phyloP scores from a whole-genome alignment of 2,888 invertebrate genomes.

The Acholoe squamosa region DNA sequence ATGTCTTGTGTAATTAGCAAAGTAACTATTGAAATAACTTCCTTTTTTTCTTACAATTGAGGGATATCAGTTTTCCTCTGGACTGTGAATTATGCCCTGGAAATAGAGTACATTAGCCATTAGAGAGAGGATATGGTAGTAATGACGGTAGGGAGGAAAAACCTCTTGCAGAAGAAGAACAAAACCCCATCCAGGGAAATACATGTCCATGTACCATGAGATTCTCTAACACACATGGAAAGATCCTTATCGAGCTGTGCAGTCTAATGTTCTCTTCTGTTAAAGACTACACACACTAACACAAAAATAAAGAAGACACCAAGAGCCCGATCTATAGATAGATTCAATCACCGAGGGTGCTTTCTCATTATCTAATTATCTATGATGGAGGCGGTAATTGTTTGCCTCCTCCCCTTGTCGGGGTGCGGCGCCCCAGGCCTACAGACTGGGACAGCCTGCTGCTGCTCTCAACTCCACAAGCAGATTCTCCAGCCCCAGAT shows the following conservation, averaged over 20 bases:
- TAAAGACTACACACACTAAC: background rate
- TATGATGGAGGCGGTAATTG: slow-evolving; percentile 38
- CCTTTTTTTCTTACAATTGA: too few relatives aligned
- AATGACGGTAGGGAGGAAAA: too few relatives aligned
- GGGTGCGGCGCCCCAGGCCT: background rate
- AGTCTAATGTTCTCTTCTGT: background rate
- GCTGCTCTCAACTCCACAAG: background rate
- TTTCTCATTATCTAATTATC: slow-evolving; percentile 33
- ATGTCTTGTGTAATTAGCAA: too few relatives aligned
- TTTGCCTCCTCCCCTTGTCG: slow-evolving; percentile 1
- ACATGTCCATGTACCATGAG: too few relatives aligned
- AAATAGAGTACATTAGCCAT: too few relatives aligned
- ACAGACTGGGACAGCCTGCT: background rate
- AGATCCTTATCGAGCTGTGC: background rate
- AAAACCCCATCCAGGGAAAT: too few relatives aligned
- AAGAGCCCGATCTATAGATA: slow-evolving; percentile 22
- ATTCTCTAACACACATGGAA: too few relatives aligned
- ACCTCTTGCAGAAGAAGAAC: too few relatives aligned
- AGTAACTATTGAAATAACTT: too few relatives aligned
- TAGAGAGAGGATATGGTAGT: too few relatives aligned
- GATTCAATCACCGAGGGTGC: slow-evolving; percentile 21
- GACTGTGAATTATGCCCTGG: too few relatives aligned
- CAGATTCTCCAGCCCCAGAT: background rate
- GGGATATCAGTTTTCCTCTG: too few relatives aligned
- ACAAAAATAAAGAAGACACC: background rate